Percentiles rank a stretch among this genome's conserved stretches.
Conservation (phyloP, 2,888 invertebrate genomes). For the Tachina lurida region DNA sequence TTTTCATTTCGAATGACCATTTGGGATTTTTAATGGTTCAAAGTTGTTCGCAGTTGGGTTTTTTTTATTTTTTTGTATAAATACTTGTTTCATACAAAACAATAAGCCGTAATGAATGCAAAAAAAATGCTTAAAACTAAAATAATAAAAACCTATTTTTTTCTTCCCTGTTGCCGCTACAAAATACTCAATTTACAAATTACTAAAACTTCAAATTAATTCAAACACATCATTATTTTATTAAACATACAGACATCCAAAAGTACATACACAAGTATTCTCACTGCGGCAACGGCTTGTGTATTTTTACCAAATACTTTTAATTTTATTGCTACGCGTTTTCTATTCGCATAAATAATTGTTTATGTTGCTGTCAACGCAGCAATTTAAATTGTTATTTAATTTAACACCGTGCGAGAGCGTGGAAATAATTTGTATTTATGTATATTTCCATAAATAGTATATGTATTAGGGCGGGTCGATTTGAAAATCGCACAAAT, state of each 20-base stretch:
- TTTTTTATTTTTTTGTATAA: too few relatives aligned
- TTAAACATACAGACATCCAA: background rate
- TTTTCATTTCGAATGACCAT: too few relatives aligned
- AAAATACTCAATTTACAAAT: conserved; percentile 40
- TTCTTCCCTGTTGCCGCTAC: conserved; percentile 7
- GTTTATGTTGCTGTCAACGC: conserved; percentile 45
- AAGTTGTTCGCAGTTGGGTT: too few relatives aligned
- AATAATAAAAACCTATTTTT: background rate
- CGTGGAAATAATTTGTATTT: conserved; percentile 12
- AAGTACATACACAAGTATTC: background rate
- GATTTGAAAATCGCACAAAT: too few relatives aligned
- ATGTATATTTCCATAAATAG: too few relatives aligned
- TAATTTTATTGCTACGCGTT: background rate
- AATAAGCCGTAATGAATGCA: too few relatives aligned
- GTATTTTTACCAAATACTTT: background rate
- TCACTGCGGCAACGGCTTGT: background rate
- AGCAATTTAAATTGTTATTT: conserved; percentile 47
- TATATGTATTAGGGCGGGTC: too few relatives aligned
- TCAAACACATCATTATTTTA: conserved; percentile 35
- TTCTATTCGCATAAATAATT: conserved; percentile 28
- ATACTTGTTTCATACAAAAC: too few relatives aligned
- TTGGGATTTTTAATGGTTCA: too few relatives aligned
- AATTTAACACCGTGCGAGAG: conserved; percentile 26
- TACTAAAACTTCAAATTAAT: conserved; percentile 16
- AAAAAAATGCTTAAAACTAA: too few relatives aligned